phyloP scores from a whole-genome alignment of 2,113 vertebrate species.

The Myiozetetes cayanensis region DNA sequence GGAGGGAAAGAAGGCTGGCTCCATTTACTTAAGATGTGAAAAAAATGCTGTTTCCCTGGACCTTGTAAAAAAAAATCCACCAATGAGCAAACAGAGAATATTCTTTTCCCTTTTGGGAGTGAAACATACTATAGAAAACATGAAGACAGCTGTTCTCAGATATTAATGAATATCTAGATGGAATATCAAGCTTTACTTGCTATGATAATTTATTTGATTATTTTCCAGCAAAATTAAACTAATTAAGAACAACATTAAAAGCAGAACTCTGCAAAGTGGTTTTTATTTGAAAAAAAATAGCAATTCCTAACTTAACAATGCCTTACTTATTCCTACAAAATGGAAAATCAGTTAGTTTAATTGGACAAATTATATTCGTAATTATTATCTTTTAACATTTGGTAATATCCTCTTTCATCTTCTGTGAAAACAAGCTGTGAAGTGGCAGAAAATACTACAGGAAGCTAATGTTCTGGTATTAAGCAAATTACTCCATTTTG shows the following conservation, averaged over 20 bases:
- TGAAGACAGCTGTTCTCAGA: background rate
- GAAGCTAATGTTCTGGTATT: background rate
- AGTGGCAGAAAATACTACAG: background rate
- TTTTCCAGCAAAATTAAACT: background rate
- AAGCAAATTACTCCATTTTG: background rate
- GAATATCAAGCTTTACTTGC: background rate
- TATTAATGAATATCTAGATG: background rate
- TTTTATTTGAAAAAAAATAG: background rate
- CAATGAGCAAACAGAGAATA: background rate
- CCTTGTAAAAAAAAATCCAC: background rate
- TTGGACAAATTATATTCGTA: background rate
- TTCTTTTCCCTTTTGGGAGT: background rate
- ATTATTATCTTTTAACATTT: background rate
- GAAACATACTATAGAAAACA: background rate
- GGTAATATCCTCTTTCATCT: background rate
- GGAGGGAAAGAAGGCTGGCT: background rate
- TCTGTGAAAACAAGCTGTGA: background rate
- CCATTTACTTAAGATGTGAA: background rate
- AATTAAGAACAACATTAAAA: background rate
- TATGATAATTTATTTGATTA: background rate
- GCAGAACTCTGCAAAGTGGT: background rate
- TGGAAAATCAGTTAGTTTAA: background rate
- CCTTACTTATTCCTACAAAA: background rate
- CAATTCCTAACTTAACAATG: background rate
- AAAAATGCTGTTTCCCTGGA: background rate